These are phyloP conservation scores for Chelonia mydas DNA, from an alignment of 2,797 vertebrate genomes.

Conservation along the genomic window DNA sequence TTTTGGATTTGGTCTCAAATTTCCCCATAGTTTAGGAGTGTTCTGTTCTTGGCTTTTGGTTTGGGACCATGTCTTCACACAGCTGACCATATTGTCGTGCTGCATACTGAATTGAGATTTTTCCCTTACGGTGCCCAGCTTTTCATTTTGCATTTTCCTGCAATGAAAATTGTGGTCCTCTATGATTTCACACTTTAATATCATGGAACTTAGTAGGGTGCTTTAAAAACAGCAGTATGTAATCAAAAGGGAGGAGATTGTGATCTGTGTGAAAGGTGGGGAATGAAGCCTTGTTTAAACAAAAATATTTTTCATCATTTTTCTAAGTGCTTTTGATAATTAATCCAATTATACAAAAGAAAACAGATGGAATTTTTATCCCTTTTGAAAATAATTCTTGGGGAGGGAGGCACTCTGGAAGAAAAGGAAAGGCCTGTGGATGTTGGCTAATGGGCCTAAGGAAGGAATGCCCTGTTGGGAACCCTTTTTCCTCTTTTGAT, in stretches of 20 bases:
- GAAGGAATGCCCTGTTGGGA: too few species aligned
- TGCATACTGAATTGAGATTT: not conserved
- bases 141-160: not conserved
- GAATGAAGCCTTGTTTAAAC: not conserved
- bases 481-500: too few species aligned
- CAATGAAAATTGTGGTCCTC: not conserved
- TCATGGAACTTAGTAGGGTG: not conserved
- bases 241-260: not conserved
- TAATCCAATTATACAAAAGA: not conserved
- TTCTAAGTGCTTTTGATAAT: not conserved
- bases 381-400: not conserved
- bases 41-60: fast-evolving
- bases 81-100: not conserved
- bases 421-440: not conserved
- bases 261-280: not conserved
- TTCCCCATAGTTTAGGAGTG: not conserved
- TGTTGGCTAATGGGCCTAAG: too few species aligned
- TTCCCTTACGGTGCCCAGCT: not conserved
- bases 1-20: not conserved
- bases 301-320: not conserved
- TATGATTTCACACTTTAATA: not conserved
- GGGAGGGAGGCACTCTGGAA: not conserved
- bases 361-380: not conserved
- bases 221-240: not conserved
- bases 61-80: not conserved